Evolutionary conservation across 1,140 invertebrate species (phyloP), one percentile per base, ranked within the genome.

Genomic region (Brachionus paranguensis): DNA sequence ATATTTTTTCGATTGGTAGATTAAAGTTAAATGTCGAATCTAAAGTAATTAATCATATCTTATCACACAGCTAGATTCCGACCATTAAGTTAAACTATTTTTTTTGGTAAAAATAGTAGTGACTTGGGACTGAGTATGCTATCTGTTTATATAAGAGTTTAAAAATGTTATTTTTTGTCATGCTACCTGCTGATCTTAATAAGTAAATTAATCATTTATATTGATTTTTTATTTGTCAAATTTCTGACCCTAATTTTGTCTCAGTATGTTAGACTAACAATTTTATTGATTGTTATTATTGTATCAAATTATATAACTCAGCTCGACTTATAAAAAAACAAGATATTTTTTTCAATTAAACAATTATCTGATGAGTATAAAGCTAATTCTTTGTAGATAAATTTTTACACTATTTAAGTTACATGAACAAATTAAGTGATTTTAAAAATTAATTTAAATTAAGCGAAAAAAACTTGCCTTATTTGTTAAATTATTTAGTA

Each of bases 151-250:
- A 41, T 72, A 20, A 20, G 41, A 72, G n/a, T 17, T 43, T 17
- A 20, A 43, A 43, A 41, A 41, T 72, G 45, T 72, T 20, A n/a
- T 72, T 45, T 72, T 72, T 72, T 37, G 68, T 43, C 17, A 33
- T 72, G 20, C n/a, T 72, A 72, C 68, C 68, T 72, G 68, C 68
- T 72, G 68, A 72, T 72, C 37, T 7, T 20, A 72, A 72, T 72
- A 72, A 72, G 68, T 72, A 72, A 72, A 72, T 72, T 72, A 72
- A 72, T 72, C 68, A 72, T 72, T 72, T 72, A 45, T 43, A 43
- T 11, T 72, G 68, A 72, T 72, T 20, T 72, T 43, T 41, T 72
- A 43, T 20, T 72, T 72, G 33, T 72, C 37, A 72, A 72, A 41
- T 72, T 72, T 72, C 41, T n/a, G 10, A 43, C 37, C 41, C n/a